A percentile compares a stretch with the other conserved stretches of the same genome.
Evolutionary conservation across 2,888 invertebrate species (phyloP).

Genomic region (Bimastos eiseni): DNA sequence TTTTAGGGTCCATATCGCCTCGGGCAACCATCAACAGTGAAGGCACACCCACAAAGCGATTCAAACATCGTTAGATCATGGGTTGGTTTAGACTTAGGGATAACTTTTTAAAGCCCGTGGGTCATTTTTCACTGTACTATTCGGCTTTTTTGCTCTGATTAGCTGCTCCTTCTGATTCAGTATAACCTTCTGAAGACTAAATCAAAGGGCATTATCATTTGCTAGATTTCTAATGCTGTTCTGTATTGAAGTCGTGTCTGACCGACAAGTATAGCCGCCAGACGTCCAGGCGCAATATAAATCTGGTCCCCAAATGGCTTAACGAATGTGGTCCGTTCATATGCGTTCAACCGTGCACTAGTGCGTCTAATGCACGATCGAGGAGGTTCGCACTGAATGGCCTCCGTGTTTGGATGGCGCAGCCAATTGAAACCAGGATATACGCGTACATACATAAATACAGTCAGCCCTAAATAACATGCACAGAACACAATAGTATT

Average conservation of each 20-base stretch:
- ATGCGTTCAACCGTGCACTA: not conserved
- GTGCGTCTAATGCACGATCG: not conserved
- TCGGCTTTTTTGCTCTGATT: not conserved
- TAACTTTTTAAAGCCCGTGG: not conserved
- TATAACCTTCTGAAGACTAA: not conserved
- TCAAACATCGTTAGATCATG: not conserved
- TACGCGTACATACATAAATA: not conserved
- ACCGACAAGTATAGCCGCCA: not conserved
- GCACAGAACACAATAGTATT: not conserved
- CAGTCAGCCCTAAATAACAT: not conserved
- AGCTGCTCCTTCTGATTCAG: too few species aligned
- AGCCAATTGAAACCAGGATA: not conserved
- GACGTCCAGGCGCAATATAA: not conserved
- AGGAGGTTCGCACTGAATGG: not conserved
- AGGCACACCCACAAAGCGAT: not conserved
- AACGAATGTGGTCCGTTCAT: not conserved
- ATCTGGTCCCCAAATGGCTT: not conserved
- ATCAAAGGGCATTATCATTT: not conserved
- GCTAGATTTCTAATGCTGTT: not conserved
- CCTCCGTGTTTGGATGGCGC: not conserved
- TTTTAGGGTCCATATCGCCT: constrained; percentile 13
- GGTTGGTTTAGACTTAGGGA: too few species aligned
- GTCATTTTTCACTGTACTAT: not conserved
- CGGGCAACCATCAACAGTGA: not conserved
- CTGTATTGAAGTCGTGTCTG: not conserved